A percentile compares a stretch with the other conserved stretches of the same genome.
Conservation (phyloP, 2,797 vertebrate species). For the Gephyroberyx darwinii region DNA sequence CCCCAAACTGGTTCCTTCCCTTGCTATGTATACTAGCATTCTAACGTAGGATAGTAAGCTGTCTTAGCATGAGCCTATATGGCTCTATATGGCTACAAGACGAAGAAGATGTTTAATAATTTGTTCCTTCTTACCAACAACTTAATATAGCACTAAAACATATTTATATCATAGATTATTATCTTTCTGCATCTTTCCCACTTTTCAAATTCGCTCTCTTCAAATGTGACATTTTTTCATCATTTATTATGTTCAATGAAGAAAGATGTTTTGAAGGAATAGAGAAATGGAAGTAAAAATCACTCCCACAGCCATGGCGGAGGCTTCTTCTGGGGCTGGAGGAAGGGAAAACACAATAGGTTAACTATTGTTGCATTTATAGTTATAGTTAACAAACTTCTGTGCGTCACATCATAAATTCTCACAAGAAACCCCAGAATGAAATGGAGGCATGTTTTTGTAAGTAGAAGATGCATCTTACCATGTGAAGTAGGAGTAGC, state of each 20-base stretch:
- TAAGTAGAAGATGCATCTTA: conserved; percentile 38
- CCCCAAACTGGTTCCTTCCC: background rate
- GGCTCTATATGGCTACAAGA: background rate
- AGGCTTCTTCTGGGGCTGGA: conserved; percentile 60
- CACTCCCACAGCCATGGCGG: conserved; percentile 37
- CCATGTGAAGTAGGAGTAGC: conserved; percentile 38
- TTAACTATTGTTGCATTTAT: background rate
- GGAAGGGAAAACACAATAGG: conserved; percentile 1
- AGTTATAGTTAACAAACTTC: background rate
- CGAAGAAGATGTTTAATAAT: background rate
- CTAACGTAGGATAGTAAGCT: background rate
- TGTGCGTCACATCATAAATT: background rate
- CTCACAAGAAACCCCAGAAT: background rate
- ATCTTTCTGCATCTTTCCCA: background rate
- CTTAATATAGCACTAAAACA: background rate
- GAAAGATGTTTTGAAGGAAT: conserved; percentile 49
- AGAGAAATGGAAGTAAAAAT: conserved; percentile 47
- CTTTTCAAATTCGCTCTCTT: background rate
- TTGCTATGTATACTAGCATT: background rate
- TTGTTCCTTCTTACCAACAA: background rate
- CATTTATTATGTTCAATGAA: conserved; percentile 35
- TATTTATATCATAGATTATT: background rate
- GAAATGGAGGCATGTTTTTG: background rate
- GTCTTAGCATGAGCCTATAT: background rate
- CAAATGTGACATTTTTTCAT: background rate